Conservation (phyloP, 2,888 invertebrate species). For the Papilio elwesi region DNA sequence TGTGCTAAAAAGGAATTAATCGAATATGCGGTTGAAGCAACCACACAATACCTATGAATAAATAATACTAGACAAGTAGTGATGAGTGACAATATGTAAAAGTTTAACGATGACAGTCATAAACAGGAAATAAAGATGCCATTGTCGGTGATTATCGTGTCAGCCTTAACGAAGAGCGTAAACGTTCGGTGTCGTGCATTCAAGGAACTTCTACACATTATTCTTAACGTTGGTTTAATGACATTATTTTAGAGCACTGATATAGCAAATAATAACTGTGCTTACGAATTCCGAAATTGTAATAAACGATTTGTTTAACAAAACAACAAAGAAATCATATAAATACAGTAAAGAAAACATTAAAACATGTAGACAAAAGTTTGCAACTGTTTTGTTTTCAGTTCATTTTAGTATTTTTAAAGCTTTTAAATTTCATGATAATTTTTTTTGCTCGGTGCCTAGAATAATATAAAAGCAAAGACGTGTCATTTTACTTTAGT, state of each 20-base stretch:
- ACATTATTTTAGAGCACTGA: slow-evolving; percentile 31
- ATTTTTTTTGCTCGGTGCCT: slow-evolving; percentile 19
- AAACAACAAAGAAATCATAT: background rate
- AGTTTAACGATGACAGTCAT: too few species aligned
- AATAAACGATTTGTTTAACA: background rate
- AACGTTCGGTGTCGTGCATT: slow-evolving; percentile 14
- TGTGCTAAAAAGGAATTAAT: too few species aligned
- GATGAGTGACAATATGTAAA: too few species aligned
- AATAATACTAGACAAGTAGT: too few species aligned
- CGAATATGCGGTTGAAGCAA: too few species aligned
- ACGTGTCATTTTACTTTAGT: slow-evolving; percentile 71
- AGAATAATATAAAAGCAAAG: slow-evolving; percentile 18
- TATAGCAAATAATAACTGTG: slow-evolving; percentile 15
- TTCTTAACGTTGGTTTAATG: slow-evolving; percentile 34
- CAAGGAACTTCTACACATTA: slow-evolving; percentile 25
- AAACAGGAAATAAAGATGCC: too few species aligned
- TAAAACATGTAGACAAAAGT: too few species aligned
- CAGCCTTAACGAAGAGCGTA: too few species aligned
- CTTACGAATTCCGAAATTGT: background rate
- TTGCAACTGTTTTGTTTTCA: background rate
- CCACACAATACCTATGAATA: too few species aligned
- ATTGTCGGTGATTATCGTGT: too few species aligned
- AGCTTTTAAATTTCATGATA: background rate
- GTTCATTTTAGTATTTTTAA: background rate
- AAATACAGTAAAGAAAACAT: too few species aligned